These are phyloP conservation scores for Galeruca laticollis DNA, from an alignment of 2,888 invertebrate species.

Conservation along the genomic window DNA sequence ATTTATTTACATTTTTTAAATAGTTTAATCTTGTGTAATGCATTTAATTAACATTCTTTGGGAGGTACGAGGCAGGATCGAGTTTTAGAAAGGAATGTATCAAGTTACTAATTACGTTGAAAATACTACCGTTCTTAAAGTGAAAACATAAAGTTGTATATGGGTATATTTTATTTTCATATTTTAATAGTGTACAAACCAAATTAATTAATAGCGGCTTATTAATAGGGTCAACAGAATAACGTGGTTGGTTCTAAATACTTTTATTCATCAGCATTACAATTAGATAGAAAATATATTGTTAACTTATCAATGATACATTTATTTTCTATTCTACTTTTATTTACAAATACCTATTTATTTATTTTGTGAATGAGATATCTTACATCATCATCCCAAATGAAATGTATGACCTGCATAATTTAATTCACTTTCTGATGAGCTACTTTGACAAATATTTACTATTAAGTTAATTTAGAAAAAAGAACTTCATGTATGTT, in stretches of 20 bases:
- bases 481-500: no score
- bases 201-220: background rate
- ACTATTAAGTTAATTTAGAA: no score
- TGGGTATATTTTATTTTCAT: background rate
- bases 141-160: background rate
- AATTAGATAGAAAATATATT: background rate
- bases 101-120: conserved; percentile 8
- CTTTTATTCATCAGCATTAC: background rate
- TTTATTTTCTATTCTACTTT: no score
- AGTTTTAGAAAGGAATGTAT: conserved; percentile 42
- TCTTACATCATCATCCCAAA: no score
- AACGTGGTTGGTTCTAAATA: background rate
- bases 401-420: no score
- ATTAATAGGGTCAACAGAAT: background rate
- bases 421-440: no score
- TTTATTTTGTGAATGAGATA: no score
- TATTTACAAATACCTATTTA: no score
- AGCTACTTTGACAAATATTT: no score
- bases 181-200: background rate
- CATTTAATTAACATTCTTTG: conserved; percentile 39
- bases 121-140: background rate
- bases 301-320: no score
- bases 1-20: conserved; percentile 37
- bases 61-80: conserved; percentile 31
- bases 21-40: conserved; percentile 4